Evolutionary conservation across 2,888 invertebrate genomes (phyloP).

Genomic region (Dyspetes luteomarginatus): DNA sequence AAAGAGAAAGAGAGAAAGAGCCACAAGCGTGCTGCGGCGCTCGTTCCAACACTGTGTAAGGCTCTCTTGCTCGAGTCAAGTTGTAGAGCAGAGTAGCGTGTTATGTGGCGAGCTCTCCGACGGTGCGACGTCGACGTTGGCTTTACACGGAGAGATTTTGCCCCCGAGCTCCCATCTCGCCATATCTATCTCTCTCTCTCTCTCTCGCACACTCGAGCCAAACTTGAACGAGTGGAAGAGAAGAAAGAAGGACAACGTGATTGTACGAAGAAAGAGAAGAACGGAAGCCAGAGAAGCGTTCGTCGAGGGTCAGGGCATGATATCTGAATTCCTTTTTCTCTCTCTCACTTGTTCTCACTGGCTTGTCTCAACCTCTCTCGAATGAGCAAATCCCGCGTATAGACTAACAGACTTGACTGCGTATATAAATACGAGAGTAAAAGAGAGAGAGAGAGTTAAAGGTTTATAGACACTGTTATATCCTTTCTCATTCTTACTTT

Average conservation of each 20-base stretch:
- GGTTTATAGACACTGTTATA: conserved; percentile 16
- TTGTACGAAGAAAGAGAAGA: conserved; percentile 28
- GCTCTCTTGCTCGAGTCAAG: conserved; percentile 53
- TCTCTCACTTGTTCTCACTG: conserved; percentile 31
- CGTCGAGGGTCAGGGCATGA: conserved; percentile 71
- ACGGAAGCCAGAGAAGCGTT: conserved; percentile 54
- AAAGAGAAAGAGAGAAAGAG: conserved; percentile 25
- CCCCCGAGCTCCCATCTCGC: not conserved
- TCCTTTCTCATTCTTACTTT: conserved; percentile 15
- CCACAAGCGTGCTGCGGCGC: conserved; percentile 39
- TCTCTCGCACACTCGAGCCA: not conserved
- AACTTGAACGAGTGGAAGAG: conserved; percentile 30
- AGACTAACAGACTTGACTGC: not conserved
- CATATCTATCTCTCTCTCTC: not conserved
- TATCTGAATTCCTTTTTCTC: conserved; percentile 69
- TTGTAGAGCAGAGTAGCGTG: conserved; percentile 60
- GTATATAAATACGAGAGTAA: conserved; percentile 13
- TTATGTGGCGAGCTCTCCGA: conserved; percentile 49
- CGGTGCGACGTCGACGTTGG: conserved; percentile 44
- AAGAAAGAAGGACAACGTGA: conserved; percentile 37
- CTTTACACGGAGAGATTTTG: too few species aligned
- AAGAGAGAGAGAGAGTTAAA: not conserved
- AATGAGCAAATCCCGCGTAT: not conserved
- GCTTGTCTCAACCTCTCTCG: conserved; percentile 31
- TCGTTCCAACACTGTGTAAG: conserved; percentile 8